Evolutionary conservation across 2,888 invertebrate species (phyloP).

Genomic region (Cheilosia vernalis): DNA sequence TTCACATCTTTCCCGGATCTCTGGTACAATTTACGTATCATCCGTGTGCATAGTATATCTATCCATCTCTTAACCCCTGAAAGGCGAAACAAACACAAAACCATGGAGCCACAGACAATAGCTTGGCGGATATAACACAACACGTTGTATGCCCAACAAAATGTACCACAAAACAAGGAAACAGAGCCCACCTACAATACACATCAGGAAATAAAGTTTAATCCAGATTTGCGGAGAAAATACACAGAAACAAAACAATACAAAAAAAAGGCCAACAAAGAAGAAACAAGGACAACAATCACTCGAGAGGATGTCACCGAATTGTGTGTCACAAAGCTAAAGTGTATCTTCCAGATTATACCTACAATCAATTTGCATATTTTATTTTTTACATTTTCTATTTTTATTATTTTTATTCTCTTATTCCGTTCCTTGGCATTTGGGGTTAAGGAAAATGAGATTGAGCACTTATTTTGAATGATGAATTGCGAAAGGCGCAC

Average conservation of each 20-base stretch:
- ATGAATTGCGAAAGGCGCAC: conserved; percentile 18
- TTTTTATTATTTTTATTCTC: conserved; percentile 34
- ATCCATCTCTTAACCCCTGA: conserved; percentile 57
- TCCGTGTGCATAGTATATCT: conserved; percentile 33
- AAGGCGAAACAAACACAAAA: background rate
- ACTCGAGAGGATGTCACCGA: conserved; percentile 55
- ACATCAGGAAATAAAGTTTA: conserved; percentile 68
- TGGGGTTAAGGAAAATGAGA: background rate
- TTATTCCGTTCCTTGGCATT: conserved; percentile 16
- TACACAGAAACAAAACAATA: conserved; percentile 38
- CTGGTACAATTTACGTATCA: conserved; percentile 64
- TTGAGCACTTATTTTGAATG: conserved; percentile 16
- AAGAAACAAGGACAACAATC: conserved; percentile 61
- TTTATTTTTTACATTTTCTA: conserved; percentile 54
- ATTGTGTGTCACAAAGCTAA: conserved; percentile 67
- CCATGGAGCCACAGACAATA: conserved; percentile 28
- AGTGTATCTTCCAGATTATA: conserved; percentile 70
- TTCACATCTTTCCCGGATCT: conserved; percentile 45
- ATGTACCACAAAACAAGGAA: conserved; percentile 42
- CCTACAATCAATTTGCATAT: conserved; percentile 73
- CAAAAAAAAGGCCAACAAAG: conserved; percentile 2
- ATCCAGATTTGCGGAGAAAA: conserved; percentile 66
- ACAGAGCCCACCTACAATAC: conserved; percentile 30
- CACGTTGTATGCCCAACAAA: background rate
- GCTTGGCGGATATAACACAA: conserved; percentile 29